A percentile compares a stretch with the other conserved stretches of the same genome.
phyloP scores from a whole-genome alignment of 2,113 vertebrate species.

The Dryoscopus gambensis region DNA sequence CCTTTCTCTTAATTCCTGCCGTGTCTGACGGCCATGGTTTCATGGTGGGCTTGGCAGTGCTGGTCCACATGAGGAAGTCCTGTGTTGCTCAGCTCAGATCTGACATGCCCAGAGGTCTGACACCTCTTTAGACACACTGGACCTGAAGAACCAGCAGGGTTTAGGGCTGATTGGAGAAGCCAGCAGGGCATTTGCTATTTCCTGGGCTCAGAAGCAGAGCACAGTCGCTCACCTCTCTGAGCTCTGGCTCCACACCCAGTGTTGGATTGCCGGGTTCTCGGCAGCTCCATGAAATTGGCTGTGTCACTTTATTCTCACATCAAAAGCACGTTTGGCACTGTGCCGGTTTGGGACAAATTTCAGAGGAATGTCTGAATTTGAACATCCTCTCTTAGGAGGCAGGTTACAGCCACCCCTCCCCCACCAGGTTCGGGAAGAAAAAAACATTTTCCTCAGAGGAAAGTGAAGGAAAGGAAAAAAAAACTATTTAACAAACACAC shows the following conservation, averaged over 20 bases:
- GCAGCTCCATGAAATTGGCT: neutral
- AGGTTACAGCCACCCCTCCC: too few species aligned
- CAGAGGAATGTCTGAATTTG: too few species aligned
- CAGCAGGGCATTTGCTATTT: neutral
- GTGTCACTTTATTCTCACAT: neutral
- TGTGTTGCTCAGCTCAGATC: neutral
- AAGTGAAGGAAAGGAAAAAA: too few species aligned
- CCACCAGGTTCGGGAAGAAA: too few species aligned
- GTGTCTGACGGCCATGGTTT: neutral
- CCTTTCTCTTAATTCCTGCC: neutral
- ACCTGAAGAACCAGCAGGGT: neutral
- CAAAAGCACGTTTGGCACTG: neutral
- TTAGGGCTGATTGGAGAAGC: neutral
- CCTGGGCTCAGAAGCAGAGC: neutral
- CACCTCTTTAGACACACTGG: neutral
- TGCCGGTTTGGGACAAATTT: too few species aligned
- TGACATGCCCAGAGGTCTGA: neutral
- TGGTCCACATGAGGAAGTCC: neutral
- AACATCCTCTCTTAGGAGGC: too few species aligned
- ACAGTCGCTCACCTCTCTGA: neutral
- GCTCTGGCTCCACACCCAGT: neutral
- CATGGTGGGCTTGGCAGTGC: neutral
- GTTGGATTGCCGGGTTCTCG: fast-evolving
- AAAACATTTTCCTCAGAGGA: too few species aligned
- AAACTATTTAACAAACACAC: too few species aligned